Base-by-base conservation (phyloP, 2,888 invertebrate species). In the Sarcophaga carnaria region DNA sequence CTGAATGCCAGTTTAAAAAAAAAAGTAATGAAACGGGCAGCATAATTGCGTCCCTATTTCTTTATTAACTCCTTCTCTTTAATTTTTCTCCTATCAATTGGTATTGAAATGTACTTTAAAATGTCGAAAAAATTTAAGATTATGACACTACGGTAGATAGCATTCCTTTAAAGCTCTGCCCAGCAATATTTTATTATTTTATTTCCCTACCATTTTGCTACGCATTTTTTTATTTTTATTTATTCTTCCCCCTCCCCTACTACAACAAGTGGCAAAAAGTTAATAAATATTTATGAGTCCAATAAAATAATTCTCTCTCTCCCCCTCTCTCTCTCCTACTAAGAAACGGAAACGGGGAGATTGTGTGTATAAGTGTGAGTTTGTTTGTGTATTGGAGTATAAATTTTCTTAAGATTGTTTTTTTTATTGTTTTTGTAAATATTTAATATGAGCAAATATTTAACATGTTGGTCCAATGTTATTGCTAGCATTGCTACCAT, bases 401-500 rank as follows among this genome's bases (percentile, higher is more conserved):
- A 79, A 49, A 79, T 64, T 63, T 71, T 64, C 71, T 59, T 80
- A 54, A 74, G 66, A 37, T 72, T 80, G 60, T 22, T 17, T 60
- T 67, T 49, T 80, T 80, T 80, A 80, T 80, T 74, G 80, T 37
- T 37, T 67, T 66, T 80, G 80, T 80, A 80, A 80, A 74, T 74
- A 80, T 74, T 80, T 74, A 66, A 74, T 11, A 49, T 22, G 47
- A 74, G 60, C 22, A 49, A 77, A 77, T 69, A 27, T 69, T 69
- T 69, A 69, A 67, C 49, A 49, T 14, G 49, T 49, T 37, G 37
- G 37, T 1, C 37, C 37, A 37, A 37, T 37, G 37, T 6, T 27
- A 0, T 27, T 37, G 37, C 6, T 6, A 37, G 37, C 14, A 14
- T 14, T 49, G 14, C 49, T 49, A 14, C 49, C 14, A 14, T 14